These are phyloP conservation scores for Glaucomys volans DNA, from an alignment of 2,113 vertebrate species.

Conservation along the genomic window DNA sequence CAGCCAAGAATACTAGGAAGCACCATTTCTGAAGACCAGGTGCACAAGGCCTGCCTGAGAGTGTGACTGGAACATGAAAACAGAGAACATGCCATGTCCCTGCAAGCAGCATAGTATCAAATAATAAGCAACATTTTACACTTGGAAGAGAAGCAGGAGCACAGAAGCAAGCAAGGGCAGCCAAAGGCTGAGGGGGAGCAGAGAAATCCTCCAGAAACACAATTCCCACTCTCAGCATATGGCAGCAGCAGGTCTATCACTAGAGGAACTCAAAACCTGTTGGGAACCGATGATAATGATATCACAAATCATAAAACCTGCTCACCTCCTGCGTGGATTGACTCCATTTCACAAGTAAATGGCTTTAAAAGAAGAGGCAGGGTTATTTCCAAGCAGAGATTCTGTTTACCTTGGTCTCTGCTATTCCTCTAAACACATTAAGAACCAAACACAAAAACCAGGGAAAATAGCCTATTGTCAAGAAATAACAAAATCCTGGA, in stretches of 20 bases:
- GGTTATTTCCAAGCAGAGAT: background rate
- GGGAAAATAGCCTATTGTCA: background rate
- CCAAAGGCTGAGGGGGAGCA: background rate
- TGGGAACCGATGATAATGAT: background rate
- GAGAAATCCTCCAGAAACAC: background rate
- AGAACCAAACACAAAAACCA: constrained; percentile 9
- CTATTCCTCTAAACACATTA: constrained; percentile 37
- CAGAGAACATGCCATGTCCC: background rate
- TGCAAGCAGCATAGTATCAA: background rate
- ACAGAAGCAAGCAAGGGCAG: constrained; percentile 52
- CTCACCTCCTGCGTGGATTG: background rate
- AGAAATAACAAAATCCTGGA: constrained; percentile 34
- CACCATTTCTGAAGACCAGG: background rate
- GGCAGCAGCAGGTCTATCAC: background rate
- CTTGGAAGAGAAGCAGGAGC: background rate
- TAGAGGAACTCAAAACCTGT: background rate
- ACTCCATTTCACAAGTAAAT: constrained; percentile 42
- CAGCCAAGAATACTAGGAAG: background rate
- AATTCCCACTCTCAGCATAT: background rate
- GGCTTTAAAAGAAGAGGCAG: background rate
- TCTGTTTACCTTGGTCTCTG: background rate
- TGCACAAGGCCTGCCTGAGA: background rate
- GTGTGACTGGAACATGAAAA: background rate
- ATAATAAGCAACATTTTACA: constrained; percentile 35
- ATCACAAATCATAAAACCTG: constrained; percentile 33